Evolutionary conservation across 2,888 invertebrate genomes (phyloP), one percentile per base, ranked within the genome.

Genomic region (Nemapogon koenigi): DNA sequence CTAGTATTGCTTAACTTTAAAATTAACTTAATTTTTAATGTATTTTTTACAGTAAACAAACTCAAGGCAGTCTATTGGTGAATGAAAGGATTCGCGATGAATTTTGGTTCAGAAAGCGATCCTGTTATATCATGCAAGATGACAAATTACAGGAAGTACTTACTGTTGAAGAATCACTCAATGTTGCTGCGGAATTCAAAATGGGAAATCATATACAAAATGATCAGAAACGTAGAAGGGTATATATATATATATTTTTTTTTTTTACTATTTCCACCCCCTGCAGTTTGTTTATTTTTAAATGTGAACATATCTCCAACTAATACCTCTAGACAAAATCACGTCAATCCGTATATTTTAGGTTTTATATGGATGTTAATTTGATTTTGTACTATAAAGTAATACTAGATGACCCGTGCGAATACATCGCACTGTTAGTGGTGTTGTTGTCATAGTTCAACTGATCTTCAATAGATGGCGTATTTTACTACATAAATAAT

Each of bases 41-140:
- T 26, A 27, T 33, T 11, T 39, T 38, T 65, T 67, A 6, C 65
- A 80, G 80, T 41, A 63, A 68, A 43, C 64, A 63, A 3, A 60
- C 72, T n/a, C 73, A 66, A 13, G 95, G 95, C 1, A 79, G 70
- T 16, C 81, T 94, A 22, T 70, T 71, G 31, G 81, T 94, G n/a
- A 94, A 94, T 56, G 89, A 87, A 3, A 78, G 81, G 19, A 55
- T 76, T 30, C 76, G 90, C 26, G 83, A 88, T 47, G 78, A 88
- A 44, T 83, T 86, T 46, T 68, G 79, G 40, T 88, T 93, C 49
- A 82, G 89, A 29, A 85, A 86, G 51, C 83, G 88, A 44, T 87
- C 90, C 2, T 93, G 93, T 49, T 96, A 94, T 68, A 95, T 97
- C 45, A 91, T 93, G 80, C 97, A 97, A 63, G 88, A 92, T 50